Evolutionary conservation across 2,888 invertebrate species (phyloP).

Genomic region (Drosophila koepferae): DNA sequence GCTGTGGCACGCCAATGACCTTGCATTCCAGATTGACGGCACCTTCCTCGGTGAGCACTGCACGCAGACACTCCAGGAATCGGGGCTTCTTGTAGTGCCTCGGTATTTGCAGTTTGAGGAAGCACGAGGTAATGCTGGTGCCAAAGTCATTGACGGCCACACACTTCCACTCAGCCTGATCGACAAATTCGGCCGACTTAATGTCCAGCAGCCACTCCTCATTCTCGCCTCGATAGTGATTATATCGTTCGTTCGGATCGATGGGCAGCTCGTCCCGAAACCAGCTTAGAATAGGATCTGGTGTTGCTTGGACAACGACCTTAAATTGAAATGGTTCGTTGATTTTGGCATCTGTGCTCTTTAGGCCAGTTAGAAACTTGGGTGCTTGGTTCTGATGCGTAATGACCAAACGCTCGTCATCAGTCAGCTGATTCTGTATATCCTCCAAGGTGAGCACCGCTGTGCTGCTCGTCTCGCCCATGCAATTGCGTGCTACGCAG

Average conservation of each 20-base stretch:
- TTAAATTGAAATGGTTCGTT: conserved; percentile 93
- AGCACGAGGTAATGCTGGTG: conserved; percentile 94
- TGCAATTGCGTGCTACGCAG: conserved; percentile 95
- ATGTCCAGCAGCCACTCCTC: conserved; percentile 91
- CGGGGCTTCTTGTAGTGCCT: conserved; percentile 95
- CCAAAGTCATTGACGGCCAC: conserved; percentile 95
- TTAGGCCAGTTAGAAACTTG: conserved; percentile 92
- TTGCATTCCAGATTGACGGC: conserved; percentile 97
- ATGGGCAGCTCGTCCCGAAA: conserved; percentile 94
- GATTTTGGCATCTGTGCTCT: conserved; percentile 93
- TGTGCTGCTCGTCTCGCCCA: conserved; percentile 94
- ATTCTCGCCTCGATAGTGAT: conserved; percentile 88
- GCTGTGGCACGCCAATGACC: conserved; percentile 96
- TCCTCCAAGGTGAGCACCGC: conserved; percentile 96
- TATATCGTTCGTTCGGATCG: conserved; percentile 89
- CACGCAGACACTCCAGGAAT: conserved; percentile 93
- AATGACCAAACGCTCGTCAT: conserved; percentile 90
- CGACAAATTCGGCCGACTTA: conserved; percentile 90
- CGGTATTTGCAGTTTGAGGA: conserved; percentile 93
- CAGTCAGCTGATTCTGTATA: conserved; percentile 94
- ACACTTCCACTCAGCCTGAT: conserved; percentile 97
- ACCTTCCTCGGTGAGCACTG: conserved; percentile 93
- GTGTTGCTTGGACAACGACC: conserved; percentile 92
- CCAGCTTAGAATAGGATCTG: conserved; percentile 94
- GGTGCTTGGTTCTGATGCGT: conserved; percentile 92